Percentiles rank a stretch among this genome's conserved stretches.
phyloP scores from a whole-genome alignment of 2,113 vertebrate genomes.

The Trochalopteron elliotii region DNA sequence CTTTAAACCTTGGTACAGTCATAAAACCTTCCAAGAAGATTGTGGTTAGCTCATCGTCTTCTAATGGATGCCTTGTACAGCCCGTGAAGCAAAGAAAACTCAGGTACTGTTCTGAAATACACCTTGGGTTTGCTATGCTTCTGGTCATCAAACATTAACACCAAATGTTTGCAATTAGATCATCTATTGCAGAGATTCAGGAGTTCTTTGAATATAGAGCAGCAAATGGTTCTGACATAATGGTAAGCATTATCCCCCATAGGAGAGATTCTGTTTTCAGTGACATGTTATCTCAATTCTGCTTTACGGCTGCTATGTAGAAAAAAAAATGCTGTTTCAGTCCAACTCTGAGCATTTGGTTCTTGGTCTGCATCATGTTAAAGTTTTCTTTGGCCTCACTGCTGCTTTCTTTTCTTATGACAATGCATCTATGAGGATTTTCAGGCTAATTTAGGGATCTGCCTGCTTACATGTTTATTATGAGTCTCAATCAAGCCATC shows the following conservation, averaged over 20 bases:
- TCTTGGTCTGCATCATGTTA: neutral
- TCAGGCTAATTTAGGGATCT: neutral
- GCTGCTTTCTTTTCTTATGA: neutral
- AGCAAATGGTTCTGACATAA: conserved; percentile 45
- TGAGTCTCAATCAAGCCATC: neutral
- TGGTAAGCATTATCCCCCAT: conserved; percentile 7
- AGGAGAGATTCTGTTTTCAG: conserved; percentile 23
- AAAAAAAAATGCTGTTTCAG: neutral
- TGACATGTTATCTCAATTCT: conserved; percentile 48
- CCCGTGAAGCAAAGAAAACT: neutral
- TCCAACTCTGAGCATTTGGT: neutral
- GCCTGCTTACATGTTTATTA: neutral
- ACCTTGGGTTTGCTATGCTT: neutral
- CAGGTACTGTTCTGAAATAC: neutral
- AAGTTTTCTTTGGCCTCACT: neutral
- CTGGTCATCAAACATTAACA: conserved; percentile 23
- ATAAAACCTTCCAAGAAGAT: neutral
- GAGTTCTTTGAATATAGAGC: conserved; percentile 9
- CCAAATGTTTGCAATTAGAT: conserved; percentile 55
- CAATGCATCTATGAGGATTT: neutral
- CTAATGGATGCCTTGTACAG: neutral
- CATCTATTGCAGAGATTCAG: conserved; percentile 24
- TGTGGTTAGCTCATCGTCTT: neutral
- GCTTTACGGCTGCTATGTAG: conserved; percentile 31
- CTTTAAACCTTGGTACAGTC: neutral